Evolutionary conservation across 2,888 invertebrate genomes (phyloP).

Genomic region (Pecten maximus): DNA sequence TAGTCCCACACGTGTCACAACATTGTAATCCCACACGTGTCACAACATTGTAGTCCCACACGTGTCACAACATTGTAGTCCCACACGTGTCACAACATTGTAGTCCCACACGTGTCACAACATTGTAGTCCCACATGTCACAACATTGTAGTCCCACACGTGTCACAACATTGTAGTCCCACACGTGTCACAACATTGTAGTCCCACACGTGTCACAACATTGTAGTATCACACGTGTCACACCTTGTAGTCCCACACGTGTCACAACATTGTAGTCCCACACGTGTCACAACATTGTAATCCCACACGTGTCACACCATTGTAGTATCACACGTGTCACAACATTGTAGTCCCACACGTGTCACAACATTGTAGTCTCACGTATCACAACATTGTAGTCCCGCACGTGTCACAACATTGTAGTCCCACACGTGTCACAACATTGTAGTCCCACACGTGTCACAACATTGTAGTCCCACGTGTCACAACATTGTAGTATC

Average conservation of each 20-base stretch:
- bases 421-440: not conserved
- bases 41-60: not conserved
- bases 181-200: not conserved
- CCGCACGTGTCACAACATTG: not conserved
- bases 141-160: not conserved
- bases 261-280: not conserved
- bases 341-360: not conserved
- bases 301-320: too few relatives aligned
- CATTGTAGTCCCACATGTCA: not conserved
- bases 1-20: not conserved
- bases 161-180: not conserved
- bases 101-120: too few relatives aligned
- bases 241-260: too few relatives aligned
- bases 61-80: not conserved
- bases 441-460: not conserved
- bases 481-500: not conserved
- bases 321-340: too few relatives aligned
- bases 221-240: too few relatives aligned
- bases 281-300: not conserved
- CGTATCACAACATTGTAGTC: not conserved
- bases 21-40: too few relatives aligned
- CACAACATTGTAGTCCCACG: too few relatives aligned
- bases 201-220: not conserved
- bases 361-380: not conserved
- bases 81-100: not conserved